phyloP scores from a whole-genome alignment of 23 tunicate genomes.

The Diplosoma virens region DNA sequence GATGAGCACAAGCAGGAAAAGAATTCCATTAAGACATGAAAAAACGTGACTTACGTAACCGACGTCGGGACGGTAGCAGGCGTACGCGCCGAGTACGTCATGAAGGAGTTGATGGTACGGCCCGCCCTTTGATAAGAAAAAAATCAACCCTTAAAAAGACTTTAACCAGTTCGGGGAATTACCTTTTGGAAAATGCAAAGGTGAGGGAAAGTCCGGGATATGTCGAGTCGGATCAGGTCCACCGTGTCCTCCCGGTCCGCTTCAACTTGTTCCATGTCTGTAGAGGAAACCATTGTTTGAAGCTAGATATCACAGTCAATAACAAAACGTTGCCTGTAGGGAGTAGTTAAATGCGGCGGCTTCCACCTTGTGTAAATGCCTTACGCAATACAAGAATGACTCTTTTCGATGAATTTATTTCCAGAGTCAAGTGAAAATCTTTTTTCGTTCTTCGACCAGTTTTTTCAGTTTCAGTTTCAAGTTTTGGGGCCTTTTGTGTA shows the following conservation, averaged over 20 bases:
- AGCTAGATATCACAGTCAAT: too few relatives aligned
- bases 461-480: too few relatives aligned
- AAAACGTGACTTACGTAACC: conserved; percentile 52
- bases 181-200: conserved; percentile 72
- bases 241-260: conserved; percentile 62
- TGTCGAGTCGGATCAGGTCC: conserved; percentile 57
- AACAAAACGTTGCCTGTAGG: too few relatives aligned
- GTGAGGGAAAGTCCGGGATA: conserved; percentile 57
- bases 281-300: not conserved
- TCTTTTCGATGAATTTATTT: too few relatives aligned
- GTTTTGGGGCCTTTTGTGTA: too few relatives aligned
- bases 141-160: too few relatives aligned
- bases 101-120: conserved; percentile 56
- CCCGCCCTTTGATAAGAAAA: conserved; percentile 54
- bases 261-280: conserved; percentile 40
- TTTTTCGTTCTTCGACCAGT: too few relatives aligned
- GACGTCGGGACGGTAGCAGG: conserved; percentile 68
- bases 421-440: too few relatives aligned
- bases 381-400: too few relatives aligned
- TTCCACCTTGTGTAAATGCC: too few relatives aligned
- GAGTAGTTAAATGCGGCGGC: too few relatives aligned
- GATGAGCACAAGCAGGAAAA: too few relatives aligned
- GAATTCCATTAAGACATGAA: not conserved
- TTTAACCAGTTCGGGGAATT: not conserved
- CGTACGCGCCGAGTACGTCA: conserved; percentile 61